These are phyloP conservation scores for Hemicrepidius hirtus DNA, from an alignment of 2,888 invertebrate species.

Conservation along the genomic window DNA sequence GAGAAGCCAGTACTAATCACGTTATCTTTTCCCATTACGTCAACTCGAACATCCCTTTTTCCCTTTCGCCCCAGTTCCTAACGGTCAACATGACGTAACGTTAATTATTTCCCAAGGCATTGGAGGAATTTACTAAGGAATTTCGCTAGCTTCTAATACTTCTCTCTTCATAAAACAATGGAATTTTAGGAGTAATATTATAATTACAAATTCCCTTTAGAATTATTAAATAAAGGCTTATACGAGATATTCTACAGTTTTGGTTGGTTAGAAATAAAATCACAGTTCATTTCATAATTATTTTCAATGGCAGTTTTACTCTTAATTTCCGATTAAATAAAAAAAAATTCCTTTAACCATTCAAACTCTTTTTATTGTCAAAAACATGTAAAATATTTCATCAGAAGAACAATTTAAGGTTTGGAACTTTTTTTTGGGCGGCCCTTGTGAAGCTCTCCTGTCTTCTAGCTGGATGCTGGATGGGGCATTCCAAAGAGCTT, in stretches of 20 bases:
- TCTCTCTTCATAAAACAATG: slow-evolving; percentile 41
- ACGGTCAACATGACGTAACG: slow-evolving; percentile 26
- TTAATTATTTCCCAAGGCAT: slow-evolving; percentile 36
- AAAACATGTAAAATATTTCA: too few species aligned
- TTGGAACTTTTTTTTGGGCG: too few species aligned
- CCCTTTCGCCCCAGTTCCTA: not conserved
- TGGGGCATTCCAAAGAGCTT: too few species aligned
- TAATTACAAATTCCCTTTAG: slow-evolving; percentile 20
- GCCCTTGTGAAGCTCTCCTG: too few species aligned
- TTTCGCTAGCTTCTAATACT: slow-evolving; percentile 36
- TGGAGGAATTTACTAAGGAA: slow-evolving; percentile 40
- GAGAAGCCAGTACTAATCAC: slow-evolving; percentile 49
- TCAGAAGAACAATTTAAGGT: too few species aligned
- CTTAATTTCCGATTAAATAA: too few species aligned
- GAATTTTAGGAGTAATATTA: slow-evolving; percentile 42
- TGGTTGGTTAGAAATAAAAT: not conserved
- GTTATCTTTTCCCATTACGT: slow-evolving; percentile 46
- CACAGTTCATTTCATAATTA: too few species aligned
- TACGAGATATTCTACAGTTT: not conserved
- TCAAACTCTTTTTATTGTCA: too few species aligned
- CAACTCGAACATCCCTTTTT: slow-evolving; percentile 28
- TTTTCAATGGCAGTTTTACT: too few species aligned
- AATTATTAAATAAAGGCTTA: too few species aligned
- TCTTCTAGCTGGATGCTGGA: too few species aligned
- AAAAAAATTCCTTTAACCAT: too few species aligned